A percentile compares a stretch with the other conserved stretches of the same genome.
Evolutionary conservation across 53 echinoderm and acorn worm genomes (phyloP).

Genomic region (Mesocentrotus franciscanus): DNA sequence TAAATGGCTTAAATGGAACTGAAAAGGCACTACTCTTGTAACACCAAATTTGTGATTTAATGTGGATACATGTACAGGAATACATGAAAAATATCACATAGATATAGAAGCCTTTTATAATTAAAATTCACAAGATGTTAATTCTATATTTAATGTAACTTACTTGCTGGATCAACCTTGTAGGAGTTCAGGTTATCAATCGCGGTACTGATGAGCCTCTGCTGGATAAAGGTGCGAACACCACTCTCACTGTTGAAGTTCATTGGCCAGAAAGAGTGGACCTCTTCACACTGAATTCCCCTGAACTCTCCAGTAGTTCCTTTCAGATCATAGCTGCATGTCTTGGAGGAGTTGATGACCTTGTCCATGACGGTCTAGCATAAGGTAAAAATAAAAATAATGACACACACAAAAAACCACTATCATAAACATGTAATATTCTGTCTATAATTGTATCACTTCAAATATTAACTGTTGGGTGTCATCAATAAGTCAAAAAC

Average conservation of each 20-base stretch:
- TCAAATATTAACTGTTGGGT: not conserved
- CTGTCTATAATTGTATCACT: not conserved
- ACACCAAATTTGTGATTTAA: no score
- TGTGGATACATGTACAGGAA: no score
- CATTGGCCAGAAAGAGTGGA: constrained; percentile 88
- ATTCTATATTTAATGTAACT: constrained; percentile 50
- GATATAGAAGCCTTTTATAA: not conserved
- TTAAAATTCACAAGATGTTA: not conserved
- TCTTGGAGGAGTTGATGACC: constrained; percentile 88
- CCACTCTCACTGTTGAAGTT: constrained; percentile 87
- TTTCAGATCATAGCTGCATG: constrained; percentile 78
- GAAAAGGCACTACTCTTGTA: no score
- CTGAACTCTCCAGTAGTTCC: constrained; percentile 74
- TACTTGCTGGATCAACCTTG: constrained; percentile 69
- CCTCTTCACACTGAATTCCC: constrained; percentile 76
- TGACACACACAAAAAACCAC: not conserved
- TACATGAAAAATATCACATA: no score
- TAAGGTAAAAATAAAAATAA: not conserved
- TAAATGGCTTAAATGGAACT: no score
- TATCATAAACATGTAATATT: not conserved
- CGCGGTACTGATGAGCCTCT: constrained; percentile 68
- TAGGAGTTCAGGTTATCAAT: constrained; percentile 75
- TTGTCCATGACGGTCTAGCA: constrained; percentile 83
- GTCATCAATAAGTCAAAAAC: not conserved
- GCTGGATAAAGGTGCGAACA: constrained; percentile 76